A percentile compares a stretch with the other conserved stretches of the same genome.
These are phyloP conservation scores for Dendrocincla fuliginosa DNA, from an alignment of 2,797 vertebrate species.

Conservation along the genomic window DNA sequence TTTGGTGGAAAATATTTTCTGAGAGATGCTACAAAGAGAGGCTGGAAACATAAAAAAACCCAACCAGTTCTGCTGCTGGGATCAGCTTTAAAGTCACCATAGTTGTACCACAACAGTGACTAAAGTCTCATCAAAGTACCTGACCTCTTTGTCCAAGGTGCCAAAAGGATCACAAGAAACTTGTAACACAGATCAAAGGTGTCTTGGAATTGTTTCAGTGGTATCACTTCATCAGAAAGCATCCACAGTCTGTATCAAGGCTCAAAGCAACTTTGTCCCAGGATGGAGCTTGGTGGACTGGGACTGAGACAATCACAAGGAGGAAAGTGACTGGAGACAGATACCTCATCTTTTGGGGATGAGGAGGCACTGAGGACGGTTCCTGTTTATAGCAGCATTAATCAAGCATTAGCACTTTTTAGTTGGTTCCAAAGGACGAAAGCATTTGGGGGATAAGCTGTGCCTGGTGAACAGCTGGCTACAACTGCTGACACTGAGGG, in stretches of 20 bases:
- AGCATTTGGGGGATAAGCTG: background rate
- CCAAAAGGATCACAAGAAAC: background rate
- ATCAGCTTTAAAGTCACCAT: background rate
- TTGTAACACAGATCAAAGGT: background rate
- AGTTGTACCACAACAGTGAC: background rate
- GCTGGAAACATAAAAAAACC: no score
- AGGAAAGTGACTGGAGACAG: background rate
- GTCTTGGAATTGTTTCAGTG: background rate
- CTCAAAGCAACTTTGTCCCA: background rate
- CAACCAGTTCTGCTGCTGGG: background rate
- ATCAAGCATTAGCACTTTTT: background rate
- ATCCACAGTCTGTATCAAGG: background rate
- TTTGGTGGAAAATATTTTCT: background rate
- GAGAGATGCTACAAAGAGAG: background rate
- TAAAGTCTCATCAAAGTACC: background rate
- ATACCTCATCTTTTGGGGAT: background rate
- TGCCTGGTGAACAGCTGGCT: constrained; percentile 16
- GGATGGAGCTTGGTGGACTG: background rate
- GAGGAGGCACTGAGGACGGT: background rate
- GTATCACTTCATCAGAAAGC: background rate
- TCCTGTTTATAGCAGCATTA: constrained; percentile 17
- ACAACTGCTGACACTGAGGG: background rate
- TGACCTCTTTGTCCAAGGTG: background rate
- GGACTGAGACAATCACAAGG: background rate
- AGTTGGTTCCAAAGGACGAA: background rate